Evolutionary conservation across 2,888 invertebrate genomes (phyloP).

Genomic region (Phyllotreta cruciferae): DNA sequence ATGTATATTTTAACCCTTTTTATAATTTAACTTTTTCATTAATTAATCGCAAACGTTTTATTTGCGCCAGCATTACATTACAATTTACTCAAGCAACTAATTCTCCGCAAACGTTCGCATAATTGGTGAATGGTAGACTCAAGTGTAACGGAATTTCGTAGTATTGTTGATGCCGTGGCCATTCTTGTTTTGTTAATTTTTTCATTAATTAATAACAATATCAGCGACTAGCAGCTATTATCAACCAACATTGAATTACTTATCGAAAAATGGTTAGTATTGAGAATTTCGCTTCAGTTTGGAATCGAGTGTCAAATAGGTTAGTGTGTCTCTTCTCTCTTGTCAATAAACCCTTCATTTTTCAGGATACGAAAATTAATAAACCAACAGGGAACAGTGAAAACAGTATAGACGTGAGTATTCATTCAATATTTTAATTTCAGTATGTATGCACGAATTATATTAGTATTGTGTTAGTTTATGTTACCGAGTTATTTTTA

Average conservation of each 20-base stretch:
- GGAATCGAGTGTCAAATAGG: conserved; percentile 42
- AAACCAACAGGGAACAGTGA: conserved; percentile 67
- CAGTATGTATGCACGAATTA: conserved; percentile 17
- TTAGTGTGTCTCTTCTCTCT: conserved; percentile 39
- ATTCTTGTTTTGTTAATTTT: conserved; percentile 57
- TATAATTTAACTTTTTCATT: conserved; percentile 41
- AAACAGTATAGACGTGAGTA: conserved; percentile 66
- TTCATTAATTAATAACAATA: conserved; percentile 42
- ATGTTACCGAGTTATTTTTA: conserved; percentile 45
- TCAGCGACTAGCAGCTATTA: conserved; percentile 35
- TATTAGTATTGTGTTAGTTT: conserved; percentile 28
- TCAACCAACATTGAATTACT: conserved; percentile 25
- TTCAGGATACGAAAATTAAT: conserved; percentile 68
- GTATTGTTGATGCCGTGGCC: conserved; percentile 56
- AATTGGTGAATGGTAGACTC: conserved; percentile 21
- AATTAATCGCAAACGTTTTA: conserved; percentile 34
- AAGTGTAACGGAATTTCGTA: conserved; percentile 37
- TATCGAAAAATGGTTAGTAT: conserved; percentile 43
- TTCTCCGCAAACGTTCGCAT: conserved; percentile 10
- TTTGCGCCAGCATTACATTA: conserved; percentile 19
- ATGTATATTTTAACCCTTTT: conserved; percentile 46
- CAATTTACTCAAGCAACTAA: conserved; percentile 14
- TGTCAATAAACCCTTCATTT: conserved; percentile 52
- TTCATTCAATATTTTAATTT: conserved; percentile 41
- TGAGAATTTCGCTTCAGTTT: conserved; percentile 13